These are phyloP conservation scores for Eurois occulta DNA, from an alignment of 2,888 invertebrate species.

Conservation along the genomic window DNA sequence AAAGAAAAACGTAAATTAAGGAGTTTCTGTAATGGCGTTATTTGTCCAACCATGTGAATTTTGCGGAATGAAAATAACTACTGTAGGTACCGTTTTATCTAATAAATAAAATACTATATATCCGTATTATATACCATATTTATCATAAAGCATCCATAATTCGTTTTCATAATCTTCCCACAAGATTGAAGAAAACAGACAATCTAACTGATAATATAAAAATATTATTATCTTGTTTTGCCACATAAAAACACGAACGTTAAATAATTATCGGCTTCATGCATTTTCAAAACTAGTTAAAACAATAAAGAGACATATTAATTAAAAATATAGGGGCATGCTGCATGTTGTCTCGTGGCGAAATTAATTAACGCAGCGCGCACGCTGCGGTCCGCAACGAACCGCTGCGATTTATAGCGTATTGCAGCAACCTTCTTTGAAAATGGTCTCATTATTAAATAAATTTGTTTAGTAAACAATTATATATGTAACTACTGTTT, in stretches of 20 bases:
- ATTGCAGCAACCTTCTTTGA: slow-evolving; percentile 47
- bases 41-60: not conserved
- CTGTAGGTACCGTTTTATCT: not conserved
- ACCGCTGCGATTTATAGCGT: slow-evolving; percentile 61
- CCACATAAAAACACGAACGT: not conserved
- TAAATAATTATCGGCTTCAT: slow-evolving; percentile 24
- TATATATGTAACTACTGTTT: not conserved
- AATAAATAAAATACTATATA: not conserved
- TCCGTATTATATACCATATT: not conserved
- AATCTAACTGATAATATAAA: not conserved
- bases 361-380: slow-evolving; percentile 77
- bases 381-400: slow-evolving; percentile 61
- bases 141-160: not conserved
- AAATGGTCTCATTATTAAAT: slow-evolving; percentile 44
- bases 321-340: slow-evolving; percentile 74
- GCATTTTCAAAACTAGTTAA: slow-evolving; percentile 52
- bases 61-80: not conserved
- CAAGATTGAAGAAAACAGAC: not conserved
- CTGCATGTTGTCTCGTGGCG: slow-evolving; percentile 71
- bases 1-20: not conserved
- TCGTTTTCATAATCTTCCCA: not conserved
- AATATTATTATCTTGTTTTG: not conserved
- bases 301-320: slow-evolving; percentile 68
- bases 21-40: not conserved
- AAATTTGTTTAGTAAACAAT: slow-evolving; percentile 36